These are phyloP conservation scores for Cirrhinus molitorella DNA, from an alignment of 2,797 vertebrate species.

Conservation along the genomic window DNA sequence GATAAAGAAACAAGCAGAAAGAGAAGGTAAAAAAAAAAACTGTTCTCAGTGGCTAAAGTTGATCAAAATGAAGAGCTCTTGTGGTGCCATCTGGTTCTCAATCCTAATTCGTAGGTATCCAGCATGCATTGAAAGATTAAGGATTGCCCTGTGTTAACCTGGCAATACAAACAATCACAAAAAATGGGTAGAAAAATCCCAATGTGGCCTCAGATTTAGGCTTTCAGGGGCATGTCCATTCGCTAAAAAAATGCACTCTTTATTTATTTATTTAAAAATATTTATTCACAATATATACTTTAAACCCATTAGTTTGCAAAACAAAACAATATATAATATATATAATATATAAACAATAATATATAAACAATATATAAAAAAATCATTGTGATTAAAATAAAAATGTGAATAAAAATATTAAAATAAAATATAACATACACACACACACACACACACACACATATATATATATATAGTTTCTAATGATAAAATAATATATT, in stretches of 20 bases:
- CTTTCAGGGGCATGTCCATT: neutral
- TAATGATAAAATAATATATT: neutral
- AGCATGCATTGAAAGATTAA: conserved; percentile 11
- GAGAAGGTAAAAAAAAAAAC: neutral
- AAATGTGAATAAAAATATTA: neutral
- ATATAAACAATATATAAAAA: too few relatives aligned
- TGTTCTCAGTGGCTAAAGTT: conserved; percentile 4
- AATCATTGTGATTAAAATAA: too few relatives aligned
- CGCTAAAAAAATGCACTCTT: neutral
- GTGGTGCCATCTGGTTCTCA: conserved; percentile 15
- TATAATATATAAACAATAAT: too few relatives aligned
- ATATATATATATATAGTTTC: neutral
- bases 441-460: too few relatives aligned
- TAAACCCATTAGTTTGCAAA: neutral
- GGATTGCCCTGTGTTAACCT: conserved; percentile 23
- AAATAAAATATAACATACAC: neutral
- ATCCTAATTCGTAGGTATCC: neutral
- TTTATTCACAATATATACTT: neutral
- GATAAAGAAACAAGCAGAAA: neutral
- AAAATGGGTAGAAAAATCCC: neutral
- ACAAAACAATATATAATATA: too few relatives aligned
- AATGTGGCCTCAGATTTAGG: neutral
- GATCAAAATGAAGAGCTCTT: neutral
- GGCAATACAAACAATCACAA: conserved; percentile 14
- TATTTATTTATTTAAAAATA: neutral